Percentiles rank a stretch among this genome's conserved stretches.
Conservation (phyloP, 1,140 invertebrate species). For the Procambarus virginalis region DNA sequence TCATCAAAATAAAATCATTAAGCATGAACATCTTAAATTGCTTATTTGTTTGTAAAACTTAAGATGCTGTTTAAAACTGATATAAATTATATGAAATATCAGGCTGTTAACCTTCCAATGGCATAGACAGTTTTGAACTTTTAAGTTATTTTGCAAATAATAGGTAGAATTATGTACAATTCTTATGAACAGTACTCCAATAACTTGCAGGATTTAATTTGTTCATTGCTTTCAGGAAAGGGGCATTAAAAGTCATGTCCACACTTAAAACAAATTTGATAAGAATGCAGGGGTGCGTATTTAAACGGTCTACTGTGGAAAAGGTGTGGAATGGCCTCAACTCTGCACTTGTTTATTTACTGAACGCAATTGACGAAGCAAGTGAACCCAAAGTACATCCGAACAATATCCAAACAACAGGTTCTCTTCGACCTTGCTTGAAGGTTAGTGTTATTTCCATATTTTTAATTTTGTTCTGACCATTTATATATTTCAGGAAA, state of each 20-base stretch:
- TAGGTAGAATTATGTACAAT: too few relatives aligned
- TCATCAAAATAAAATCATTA: too few relatives aligned
- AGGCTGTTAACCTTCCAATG: too few relatives aligned
- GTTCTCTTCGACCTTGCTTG: conserved; percentile 10
- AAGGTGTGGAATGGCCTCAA: neutral
- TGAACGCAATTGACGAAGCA: neutral
- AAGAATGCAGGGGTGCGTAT: conserved; percentile 27
- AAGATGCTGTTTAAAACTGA: too few relatives aligned
- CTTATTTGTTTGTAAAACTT: too few relatives aligned
- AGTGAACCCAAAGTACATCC: neutral
- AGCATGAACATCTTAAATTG: too few relatives aligned
- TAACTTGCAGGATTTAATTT: neutral
- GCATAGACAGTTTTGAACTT: too few relatives aligned
- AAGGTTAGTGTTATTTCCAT: neutral
- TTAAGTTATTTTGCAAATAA: too few relatives aligned
- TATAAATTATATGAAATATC: too few relatives aligned
- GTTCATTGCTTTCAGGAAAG: conserved; percentile 16
- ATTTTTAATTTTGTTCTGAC: neutral
- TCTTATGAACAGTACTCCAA: too few relatives aligned
- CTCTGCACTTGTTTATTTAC: neutral
- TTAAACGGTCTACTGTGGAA: conserved; percentile 7
- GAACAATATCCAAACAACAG: neutral
- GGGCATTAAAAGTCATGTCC: conserved; percentile 7
- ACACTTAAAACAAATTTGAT: conserved; percentile 15
- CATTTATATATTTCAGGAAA: too few relatives aligned